Base-by-base conservation (phyloP, 2,888 invertebrate species). In the Hemicrepidius hirtus region DNA sequence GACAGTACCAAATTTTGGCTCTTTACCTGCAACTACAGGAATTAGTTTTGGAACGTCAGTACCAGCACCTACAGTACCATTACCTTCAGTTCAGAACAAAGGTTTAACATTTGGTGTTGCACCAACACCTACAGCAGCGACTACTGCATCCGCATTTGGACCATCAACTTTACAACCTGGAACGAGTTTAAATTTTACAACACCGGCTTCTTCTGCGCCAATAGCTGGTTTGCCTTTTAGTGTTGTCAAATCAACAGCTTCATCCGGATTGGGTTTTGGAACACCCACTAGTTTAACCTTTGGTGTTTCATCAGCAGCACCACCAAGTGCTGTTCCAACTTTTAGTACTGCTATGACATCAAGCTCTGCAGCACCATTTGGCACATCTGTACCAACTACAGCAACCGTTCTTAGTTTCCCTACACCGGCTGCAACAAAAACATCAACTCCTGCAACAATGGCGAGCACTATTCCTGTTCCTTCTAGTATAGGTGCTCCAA, bases 331-430 rank as follows among this genome's bases (percentile, higher is more conserved):
- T 60, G 68, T 10, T 66, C 62, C 83, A 44, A 81, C 79, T 71
- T 84, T 84, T 57, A 78, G 80, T 63, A 83, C 84, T 71, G 79
- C 81, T 21, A 67, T 28, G 13, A 62, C 63, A 18, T 28, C 80
- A 7, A 70, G 83, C 6, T 32, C 80, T 28, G 78, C 78, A 1
- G 57, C 81, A 1, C 28, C 78, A 6, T 76, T 77, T 16, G 60
- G 64, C 41, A 53, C 50, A n/a, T 28, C 49, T 21, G 12, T 81
- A 1, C 68, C 71, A 20, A 7, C 28, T 6, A 6, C 55, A 9
- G 3, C 18, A 35, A 28, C 55, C 2, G 55, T 7, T 16, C 13
- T 16, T 32, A 57, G 12, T 37, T 57, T 24, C 4, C 0, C 12
- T 1, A 9, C 24, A 5, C 21, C 50, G 4, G 5, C 12, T 5